phyloP scores from a whole-genome alignment of 1,140 invertebrate genomes.

The Ridgeia piscesae region DNA sequence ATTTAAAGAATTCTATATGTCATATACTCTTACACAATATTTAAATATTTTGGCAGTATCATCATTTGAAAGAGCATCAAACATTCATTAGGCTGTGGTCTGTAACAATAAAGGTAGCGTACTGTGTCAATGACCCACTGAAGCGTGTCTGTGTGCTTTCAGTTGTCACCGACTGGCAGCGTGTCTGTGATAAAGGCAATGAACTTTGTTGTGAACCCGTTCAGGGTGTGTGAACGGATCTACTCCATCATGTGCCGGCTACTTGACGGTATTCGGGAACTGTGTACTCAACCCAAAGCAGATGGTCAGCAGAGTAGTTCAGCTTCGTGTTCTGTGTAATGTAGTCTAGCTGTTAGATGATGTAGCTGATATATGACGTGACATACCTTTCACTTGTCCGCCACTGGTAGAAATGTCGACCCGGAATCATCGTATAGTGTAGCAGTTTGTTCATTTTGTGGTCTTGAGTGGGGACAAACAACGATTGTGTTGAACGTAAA shows the following conservation, averaged over 20 bases:
- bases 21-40: too few relatives aligned
- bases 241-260: conserved; percentile 82
- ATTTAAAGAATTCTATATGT: too few relatives aligned
- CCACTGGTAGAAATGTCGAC: too few relatives aligned
- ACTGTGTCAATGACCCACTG: not conserved
- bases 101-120: too few relatives aligned
- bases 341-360: not conserved
- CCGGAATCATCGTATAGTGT: too few relatives aligned
- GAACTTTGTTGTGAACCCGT: conserved; percentile 95
- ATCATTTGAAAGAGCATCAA: too few relatives aligned
- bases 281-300: conserved; percentile 60
- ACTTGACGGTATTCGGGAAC: conserved; percentile 75
- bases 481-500: too few relatives aligned
- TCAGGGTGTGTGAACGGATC: conserved; percentile 87
- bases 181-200: conserved; percentile 77
- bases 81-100: too few relatives aligned
- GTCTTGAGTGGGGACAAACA: too few relatives aligned
- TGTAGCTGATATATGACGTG: not conserved
- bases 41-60: too few relatives aligned
- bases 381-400: not conserved
- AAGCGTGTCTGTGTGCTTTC: conserved; percentile 1
- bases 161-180: conserved; percentile 48
- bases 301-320: conserved; percentile 39
- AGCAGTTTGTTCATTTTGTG: too few relatives aligned
- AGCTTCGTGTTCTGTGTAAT: not conserved